These are phyloP conservation scores for Zophobas atratus DNA, from an alignment of 1,140 invertebrate species.

Conservation along the genomic window DNA sequence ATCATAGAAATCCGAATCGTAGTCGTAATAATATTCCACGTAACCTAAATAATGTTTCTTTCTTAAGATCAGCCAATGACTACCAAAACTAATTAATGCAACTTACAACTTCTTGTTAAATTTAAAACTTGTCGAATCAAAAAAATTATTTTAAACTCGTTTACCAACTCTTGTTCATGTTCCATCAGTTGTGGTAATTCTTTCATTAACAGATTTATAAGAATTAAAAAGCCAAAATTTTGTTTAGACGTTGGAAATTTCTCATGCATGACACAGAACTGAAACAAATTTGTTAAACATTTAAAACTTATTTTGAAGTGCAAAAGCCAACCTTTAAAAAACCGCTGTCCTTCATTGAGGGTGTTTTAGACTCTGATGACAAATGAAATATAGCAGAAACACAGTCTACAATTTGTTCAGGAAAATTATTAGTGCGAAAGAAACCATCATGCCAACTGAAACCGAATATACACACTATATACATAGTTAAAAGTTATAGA, in stretches of 20 bases:
- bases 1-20: constrained; percentile 19
- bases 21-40: constrained; percentile 25
- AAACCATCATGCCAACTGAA: constrained; percentile 11
- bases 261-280: neutral
- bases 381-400: constrained; percentile 4
- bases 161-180: constrained; percentile 6
- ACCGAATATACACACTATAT: constrained; percentile 12
- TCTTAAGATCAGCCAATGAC: neutral
- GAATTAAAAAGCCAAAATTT: constrained; percentile 30
- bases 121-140: constrained; percentile 6
- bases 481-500: neutral
- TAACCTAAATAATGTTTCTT: constrained; percentile 42
- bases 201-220: constrained; percentile 38
- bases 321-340: constrained; percentile 11
- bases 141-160: constrained; percentile 3
- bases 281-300: neutral
- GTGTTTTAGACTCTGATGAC: neutral
- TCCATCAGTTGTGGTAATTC: neutral
- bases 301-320: neutral
- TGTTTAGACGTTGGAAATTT: neutral
- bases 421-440: constrained; percentile 25
- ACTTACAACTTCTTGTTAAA: constrained; percentile 2
- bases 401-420: neutral
- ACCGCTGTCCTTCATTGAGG: too few relatives aligned
- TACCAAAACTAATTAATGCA: neutral